A percentile compares a stretch with the other conserved stretches of the same genome.
Conservation (phyloP, 2,797 vertebrate species). For the Sebastes hubbsi region DNA sequence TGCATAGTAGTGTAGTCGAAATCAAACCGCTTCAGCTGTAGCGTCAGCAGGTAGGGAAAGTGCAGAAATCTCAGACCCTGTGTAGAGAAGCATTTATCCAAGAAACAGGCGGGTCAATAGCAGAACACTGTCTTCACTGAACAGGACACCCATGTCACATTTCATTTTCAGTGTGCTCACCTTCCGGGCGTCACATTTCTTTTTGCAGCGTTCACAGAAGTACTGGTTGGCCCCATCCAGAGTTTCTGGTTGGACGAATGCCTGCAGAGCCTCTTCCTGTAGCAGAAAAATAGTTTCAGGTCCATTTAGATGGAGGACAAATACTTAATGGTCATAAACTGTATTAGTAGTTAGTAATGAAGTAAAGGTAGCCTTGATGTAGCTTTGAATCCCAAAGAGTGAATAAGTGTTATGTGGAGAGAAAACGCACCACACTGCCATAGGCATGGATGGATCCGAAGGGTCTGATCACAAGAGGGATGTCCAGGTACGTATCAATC, state of each 20-base stretch:
- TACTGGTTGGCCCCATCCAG: constrained; percentile 98
- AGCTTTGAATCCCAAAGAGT: neutral
- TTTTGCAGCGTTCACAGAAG: constrained; percentile 98
- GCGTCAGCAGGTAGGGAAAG: constrained; percentile 95
- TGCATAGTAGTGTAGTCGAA: constrained; percentile 99
- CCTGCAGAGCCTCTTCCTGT: constrained; percentile 98
- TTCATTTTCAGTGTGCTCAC: constrained; percentile 66
- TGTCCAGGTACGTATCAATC: constrained; percentile 98
- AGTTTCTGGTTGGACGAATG: constrained; percentile 98
- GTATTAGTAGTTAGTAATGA: neutral
- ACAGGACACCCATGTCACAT: constrained; percentile 80
- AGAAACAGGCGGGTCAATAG: neutral
- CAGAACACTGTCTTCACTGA: constrained; percentile 6
- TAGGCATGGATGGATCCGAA: constrained; percentile 97
- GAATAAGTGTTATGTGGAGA: neutral
- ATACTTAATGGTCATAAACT: neutral
- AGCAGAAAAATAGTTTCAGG: neutral
- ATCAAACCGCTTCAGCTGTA: constrained; percentile 98
- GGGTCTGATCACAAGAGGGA: constrained; percentile 98
- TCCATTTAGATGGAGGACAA: neutral
- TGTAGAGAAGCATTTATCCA: constrained; percentile 11
- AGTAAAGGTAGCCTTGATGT: neutral
- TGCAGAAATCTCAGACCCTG: constrained; percentile 97
- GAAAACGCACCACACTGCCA: constrained; percentile 94
- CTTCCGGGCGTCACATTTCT: constrained; percentile 89